Conservation (phyloP, 2,797 vertebrate species). For the Acanthornis magna region DNA sequence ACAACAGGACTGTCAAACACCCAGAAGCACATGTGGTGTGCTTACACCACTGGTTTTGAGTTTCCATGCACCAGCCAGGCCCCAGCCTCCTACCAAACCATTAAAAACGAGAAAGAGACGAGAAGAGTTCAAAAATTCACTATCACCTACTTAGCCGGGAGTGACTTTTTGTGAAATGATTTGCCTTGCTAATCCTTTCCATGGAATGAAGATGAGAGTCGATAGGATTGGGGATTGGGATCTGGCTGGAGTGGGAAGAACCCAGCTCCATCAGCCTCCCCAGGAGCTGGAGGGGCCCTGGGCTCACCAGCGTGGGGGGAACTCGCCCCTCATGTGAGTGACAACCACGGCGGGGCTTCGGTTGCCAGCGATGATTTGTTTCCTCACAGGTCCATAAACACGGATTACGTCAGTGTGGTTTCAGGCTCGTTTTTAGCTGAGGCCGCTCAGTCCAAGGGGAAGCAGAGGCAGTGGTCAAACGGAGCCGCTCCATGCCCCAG, state of each 20-base stretch:
- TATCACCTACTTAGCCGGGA: background rate
- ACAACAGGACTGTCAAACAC: background rate
- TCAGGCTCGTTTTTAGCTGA: background rate
- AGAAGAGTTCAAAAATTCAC: background rate
- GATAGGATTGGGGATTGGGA: background rate
- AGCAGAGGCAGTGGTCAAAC: background rate
- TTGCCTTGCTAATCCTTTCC: background rate
- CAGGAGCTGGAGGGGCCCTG: background rate
- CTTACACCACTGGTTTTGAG: background rate
- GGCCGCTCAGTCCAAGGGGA: conserved; percentile 21
- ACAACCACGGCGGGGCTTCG: background rate
- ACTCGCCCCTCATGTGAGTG: background rate
- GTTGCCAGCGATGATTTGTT: background rate
- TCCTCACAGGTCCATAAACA: background rate
- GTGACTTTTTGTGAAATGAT: background rate
- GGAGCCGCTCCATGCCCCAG: background rate
- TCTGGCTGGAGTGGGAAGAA: background rate
- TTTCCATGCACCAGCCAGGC: background rate
- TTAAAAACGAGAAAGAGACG: background rate
- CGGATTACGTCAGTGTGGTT: conserved; percentile 36
- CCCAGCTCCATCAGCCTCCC: background rate
- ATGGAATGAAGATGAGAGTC: background rate
- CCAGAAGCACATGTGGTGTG: background rate
- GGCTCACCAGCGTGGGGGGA: background rate
- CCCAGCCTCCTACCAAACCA: background rate